These are phyloP conservation scores for Forbesichthys agassizii DNA, from an alignment of 2,113 vertebrate species.

Conservation along the genomic window DNA sequence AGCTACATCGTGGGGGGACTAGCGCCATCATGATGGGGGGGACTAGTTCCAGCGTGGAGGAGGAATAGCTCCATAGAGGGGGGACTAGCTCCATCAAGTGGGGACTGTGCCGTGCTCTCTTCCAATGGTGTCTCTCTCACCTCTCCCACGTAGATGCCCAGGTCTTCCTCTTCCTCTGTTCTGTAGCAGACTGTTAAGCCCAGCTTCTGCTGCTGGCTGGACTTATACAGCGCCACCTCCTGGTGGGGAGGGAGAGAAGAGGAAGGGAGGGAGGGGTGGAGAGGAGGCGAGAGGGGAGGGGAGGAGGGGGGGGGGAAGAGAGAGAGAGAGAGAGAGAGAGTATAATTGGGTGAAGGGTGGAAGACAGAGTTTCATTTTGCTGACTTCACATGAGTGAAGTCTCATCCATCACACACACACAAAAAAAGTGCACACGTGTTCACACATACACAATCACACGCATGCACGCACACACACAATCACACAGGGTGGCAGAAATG, in stretches of 20 bases:
- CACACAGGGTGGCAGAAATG: too few species aligned
- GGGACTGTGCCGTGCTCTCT: neutral
- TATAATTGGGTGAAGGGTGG: neutral
- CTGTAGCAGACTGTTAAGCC: conserved; percentile 86
- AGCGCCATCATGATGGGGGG: too few species aligned
- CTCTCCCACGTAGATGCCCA: conserved; percentile 87
- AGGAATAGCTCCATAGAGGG: too few species aligned
- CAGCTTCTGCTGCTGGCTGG: conserved; percentile 83
- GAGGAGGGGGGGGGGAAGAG: neutral
- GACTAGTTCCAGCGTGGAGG: too few species aligned
- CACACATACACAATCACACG: too few species aligned
- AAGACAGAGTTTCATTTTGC: conserved; percentile 14
- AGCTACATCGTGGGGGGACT: too few species aligned
- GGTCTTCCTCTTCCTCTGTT: conserved; percentile 84
- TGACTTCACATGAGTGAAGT: conserved; percentile 3
- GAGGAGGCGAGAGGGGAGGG: neutral
- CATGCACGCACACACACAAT: too few species aligned
- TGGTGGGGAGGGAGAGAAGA: conserved; percentile 34
- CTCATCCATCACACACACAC: neutral
- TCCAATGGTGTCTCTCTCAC: conserved; percentile 50
- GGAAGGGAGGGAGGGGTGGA: neutral
- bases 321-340: neutral
- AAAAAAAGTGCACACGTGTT: neutral
- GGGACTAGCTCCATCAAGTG: too few species aligned
- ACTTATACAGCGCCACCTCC: conserved; percentile 86